Conservation (phyloP, 2,113 vertebrate species). For the Vulpes vulpes region DNA sequence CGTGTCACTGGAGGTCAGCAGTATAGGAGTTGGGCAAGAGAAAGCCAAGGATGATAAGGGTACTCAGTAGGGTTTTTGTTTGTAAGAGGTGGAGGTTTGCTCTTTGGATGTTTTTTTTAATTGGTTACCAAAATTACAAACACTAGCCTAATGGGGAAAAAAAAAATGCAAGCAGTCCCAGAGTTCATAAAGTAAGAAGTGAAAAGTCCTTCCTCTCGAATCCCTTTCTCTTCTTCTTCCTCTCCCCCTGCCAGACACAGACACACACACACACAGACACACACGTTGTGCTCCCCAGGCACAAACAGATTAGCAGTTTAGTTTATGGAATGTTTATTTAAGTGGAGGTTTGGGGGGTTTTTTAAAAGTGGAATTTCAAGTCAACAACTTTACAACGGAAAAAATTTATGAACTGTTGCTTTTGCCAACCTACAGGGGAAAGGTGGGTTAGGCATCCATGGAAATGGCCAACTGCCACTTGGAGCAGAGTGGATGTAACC, state of each 20-base stretch:
- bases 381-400: background rate
- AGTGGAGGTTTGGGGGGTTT: background rate
- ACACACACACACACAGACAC: too few relatives aligned
- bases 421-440: background rate
- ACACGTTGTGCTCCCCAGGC: background rate
- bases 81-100: background rate
- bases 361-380: slow-evolving; percentile 10
- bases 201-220: background rate
- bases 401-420: background rate
- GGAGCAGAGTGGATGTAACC: rapidly evolving
- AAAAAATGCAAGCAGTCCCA: background rate
- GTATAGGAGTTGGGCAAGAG: background rate
- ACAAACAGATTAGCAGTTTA: background rate
- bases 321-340: background rate
- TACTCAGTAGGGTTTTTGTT: background rate
- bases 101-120: background rate
- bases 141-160: background rate
- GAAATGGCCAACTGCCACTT: background rate
- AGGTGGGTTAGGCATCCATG: rapidly evolving
- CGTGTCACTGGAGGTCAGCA: background rate
- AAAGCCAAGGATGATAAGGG: background rate
- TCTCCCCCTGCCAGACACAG: background rate
- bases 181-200: background rate
- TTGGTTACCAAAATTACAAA: background rate
- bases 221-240: background rate